Evolutionary conservation across 1,140 invertebrate genomes (phyloP).

Genomic region (Halictus rubicundus): DNA sequence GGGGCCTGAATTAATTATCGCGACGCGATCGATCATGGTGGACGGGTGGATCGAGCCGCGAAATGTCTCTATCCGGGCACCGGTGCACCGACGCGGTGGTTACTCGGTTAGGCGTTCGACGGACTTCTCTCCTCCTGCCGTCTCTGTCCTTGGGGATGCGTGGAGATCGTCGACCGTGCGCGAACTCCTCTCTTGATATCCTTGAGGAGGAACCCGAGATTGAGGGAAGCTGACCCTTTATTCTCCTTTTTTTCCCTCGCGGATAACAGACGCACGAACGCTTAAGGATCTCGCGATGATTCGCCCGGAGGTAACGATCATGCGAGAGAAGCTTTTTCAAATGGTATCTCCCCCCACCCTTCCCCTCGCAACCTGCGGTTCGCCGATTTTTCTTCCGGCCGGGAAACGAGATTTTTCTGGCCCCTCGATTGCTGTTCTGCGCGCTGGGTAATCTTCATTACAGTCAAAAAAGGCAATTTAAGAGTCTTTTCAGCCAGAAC

Average conservation of each 20-base stretch:
- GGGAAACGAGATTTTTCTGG: too few relatives aligned
- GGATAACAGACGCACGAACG: not conserved
- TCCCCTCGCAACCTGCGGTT: too few relatives aligned
- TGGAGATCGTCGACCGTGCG: slow-evolving; percentile 14
- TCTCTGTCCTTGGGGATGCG: slow-evolving; percentile 8
- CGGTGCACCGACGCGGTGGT: not conserved
- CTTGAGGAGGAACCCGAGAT: slow-evolving; percentile 20
- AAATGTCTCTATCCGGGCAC: slow-evolving; percentile 32
- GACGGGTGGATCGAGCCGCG: not conserved
- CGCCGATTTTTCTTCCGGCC: too few relatives aligned
- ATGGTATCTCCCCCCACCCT: too few relatives aligned
- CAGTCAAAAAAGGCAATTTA: too few relatives aligned
- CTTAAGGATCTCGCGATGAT: not conserved
- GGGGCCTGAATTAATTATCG: slow-evolving; percentile 41
- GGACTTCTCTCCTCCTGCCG: too few relatives aligned
- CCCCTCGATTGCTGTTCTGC: too few relatives aligned
- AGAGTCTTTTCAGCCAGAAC: too few relatives aligned
- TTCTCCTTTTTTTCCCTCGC: not conserved
- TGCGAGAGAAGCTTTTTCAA: too few relatives aligned
- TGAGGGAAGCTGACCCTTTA: not conserved
- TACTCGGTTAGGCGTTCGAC: too few relatives aligned
- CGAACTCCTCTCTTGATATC: not conserved
- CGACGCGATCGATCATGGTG: slow-evolving; percentile 34
- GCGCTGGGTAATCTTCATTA: too few relatives aligned
- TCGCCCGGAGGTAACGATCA: too few relatives aligned